phyloP scores from a whole-genome alignment of 2,888 invertebrate species.

The Malacosoma neustria region DNA sequence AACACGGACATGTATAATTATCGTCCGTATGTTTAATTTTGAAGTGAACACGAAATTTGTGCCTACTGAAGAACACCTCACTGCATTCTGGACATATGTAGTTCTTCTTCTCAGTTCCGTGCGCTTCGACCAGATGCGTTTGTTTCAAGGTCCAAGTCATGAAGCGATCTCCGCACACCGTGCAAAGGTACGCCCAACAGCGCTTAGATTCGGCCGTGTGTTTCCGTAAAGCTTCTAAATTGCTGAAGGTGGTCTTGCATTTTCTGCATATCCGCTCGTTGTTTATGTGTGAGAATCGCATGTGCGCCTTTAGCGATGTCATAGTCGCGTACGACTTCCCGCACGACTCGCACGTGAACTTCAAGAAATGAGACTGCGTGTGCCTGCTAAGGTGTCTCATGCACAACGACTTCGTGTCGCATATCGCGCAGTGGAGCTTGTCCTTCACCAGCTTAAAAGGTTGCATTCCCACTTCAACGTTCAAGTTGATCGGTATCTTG shows the following conservation, averaged over 20 bases:
- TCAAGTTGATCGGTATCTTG: conserved; percentile 31
- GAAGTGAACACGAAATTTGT: conserved; percentile 43
- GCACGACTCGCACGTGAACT: conserved; percentile 55
- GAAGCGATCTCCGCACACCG: conserved; percentile 47
- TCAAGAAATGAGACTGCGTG: conserved; percentile 49
- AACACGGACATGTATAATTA: conserved; percentile 46
- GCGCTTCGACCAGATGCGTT: conserved; percentile 36
- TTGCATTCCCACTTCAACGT: conserved; percentile 41
- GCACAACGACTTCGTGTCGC: conserved; percentile 35
- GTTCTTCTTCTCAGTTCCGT: conserved; percentile 35
- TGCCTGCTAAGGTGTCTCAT: conserved; percentile 51
- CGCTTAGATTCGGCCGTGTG: conserved; percentile 36
- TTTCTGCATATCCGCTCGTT: conserved; percentile 46
- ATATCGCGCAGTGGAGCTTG: conserved; percentile 42
- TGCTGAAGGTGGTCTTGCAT: conserved; percentile 43
- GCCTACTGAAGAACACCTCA: conserved; percentile 36
- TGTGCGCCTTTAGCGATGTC: conserved; percentile 44
- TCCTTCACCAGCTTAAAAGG: conserved; percentile 50
- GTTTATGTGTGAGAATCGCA: conserved; percentile 38
- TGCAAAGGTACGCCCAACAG: conserved; percentile 54
- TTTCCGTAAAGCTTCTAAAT: conserved; percentile 37
- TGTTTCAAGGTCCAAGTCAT: conserved; percentile 45
- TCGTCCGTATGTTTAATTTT: conserved; percentile 50
- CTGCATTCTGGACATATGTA: conserved; percentile 49
- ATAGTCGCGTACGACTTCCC: conserved; percentile 54